phyloP scores from a whole-genome alignment of 2,888 invertebrate genomes.

The Endomychus coccineus region DNA sequence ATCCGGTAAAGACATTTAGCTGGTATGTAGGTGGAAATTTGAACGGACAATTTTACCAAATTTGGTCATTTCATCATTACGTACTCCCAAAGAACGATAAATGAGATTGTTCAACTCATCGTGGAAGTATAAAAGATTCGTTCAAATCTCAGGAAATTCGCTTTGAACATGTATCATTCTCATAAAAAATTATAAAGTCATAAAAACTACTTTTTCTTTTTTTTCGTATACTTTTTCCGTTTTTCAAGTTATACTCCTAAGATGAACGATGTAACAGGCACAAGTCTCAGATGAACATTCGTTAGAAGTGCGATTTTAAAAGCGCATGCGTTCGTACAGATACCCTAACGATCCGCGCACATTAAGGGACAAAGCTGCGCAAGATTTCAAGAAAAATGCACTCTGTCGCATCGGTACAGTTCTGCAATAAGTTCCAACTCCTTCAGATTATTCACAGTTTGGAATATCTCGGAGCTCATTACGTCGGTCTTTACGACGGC shows the following conservation, averaged over 20 bases:
- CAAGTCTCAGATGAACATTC: constrained; percentile 19
- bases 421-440: constrained; percentile 33
- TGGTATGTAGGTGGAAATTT: no score
- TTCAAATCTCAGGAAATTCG: no score
- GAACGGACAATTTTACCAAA: no score
- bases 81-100: no score
- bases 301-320: constrained; percentile 10
- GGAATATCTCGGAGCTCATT: background rate
- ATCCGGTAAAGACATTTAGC: no score
- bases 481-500: no score
- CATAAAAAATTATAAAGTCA: constrained; percentile 1
- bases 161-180: background rate
- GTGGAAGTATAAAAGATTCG: no score
- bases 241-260: constrained; percentile 25
- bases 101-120: no score
- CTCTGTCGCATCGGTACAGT: constrained; percentile 42
- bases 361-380: constrained; percentile 40
- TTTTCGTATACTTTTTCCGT: constrained; percentile 18
- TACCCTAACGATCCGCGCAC: constrained; percentile 45
- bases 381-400: constrained; percentile 45
- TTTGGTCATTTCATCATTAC: no score
- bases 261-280: constrained; percentile 8
- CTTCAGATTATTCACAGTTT: constrained; percentile 3
- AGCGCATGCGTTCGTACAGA: constrained; percentile 37
- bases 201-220: constrained; percentile 12